These are phyloP conservation scores for Eupeodes corollae DNA, from an alignment of 1,140 invertebrate genomes.

Conservation along the genomic window DNA sequence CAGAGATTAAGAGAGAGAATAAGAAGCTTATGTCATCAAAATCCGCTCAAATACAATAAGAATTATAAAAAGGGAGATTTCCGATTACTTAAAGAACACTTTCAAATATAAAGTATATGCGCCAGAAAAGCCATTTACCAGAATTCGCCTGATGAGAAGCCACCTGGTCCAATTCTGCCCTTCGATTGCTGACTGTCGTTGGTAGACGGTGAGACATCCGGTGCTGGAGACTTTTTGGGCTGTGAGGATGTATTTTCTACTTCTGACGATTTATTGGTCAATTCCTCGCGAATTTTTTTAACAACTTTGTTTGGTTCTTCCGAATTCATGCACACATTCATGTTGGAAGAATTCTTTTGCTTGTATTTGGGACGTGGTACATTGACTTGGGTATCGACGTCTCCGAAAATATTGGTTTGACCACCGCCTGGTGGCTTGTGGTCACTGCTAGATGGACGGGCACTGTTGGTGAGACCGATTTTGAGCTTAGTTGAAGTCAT, in stretches of 20 bases:
- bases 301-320: constrained; percentile 30
- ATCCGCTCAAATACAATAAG: too few relatives aligned
- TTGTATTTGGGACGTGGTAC: constrained; percentile 37
- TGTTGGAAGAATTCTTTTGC: constrained; percentile 39
- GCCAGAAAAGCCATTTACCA: constrained; percentile 28
- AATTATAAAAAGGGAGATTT: too few relatives aligned
- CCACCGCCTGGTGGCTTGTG: constrained; percentile 48
- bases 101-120: too few relatives aligned
- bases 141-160: constrained; percentile 32
- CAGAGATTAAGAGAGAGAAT: too few relatives aligned
- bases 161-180: constrained; percentile 31
- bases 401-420: constrained; percentile 47
- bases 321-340: constrained; percentile 35
- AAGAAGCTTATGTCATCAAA: too few relatives aligned
- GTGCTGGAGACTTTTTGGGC: constrained; percentile 5
- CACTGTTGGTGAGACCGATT: constrained; percentile 39
- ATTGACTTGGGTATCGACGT: constrained; percentile 40
- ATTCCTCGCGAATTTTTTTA: constrained; percentile 28
- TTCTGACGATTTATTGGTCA: constrained; percentile 9
- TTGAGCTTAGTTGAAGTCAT: constrained; percentile 42
- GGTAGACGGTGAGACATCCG: neutral
- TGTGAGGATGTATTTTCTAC: constrained; percentile 15
- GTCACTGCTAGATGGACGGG: constrained; percentile 42
- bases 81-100: too few relatives aligned
- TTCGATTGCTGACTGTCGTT: constrained; percentile 14